Evolutionary conservation across 2,113 vertebrate species (phyloP).

Genomic region (Laterallus jamaicensis): DNA sequence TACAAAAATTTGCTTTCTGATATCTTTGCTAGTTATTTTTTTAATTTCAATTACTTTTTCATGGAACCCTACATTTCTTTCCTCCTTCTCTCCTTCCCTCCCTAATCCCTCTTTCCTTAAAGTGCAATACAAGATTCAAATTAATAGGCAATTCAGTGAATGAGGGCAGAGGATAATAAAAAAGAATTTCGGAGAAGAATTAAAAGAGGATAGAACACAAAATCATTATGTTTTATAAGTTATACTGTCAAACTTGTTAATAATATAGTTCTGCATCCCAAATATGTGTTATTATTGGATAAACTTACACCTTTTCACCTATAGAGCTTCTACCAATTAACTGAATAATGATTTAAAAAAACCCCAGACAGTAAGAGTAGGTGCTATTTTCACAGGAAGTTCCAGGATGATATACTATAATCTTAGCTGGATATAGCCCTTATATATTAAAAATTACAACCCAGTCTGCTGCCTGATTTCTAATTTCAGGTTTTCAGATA

Average conservation of each 20-base stretch:
- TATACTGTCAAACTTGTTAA: not conserved
- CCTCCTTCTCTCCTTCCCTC: not conserved
- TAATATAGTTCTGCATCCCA: not conserved
- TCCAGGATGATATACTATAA: not conserved
- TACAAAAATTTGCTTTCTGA: not conserved
- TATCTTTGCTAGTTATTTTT: not conserved
- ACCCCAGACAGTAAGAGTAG: not conserved
- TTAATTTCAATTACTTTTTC: not conserved
- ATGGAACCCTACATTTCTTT: not conserved
- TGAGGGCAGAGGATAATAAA: not conserved
- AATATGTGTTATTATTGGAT: not conserved
- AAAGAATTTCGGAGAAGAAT: not conserved
- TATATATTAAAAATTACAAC: not conserved
- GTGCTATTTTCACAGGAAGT: not conserved
- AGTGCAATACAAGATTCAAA: not conserved
- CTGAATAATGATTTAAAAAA: not conserved
- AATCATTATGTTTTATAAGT: not conserved
- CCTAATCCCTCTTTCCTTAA: not conserved
- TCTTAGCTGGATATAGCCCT: not conserved
- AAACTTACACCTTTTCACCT: not conserved
- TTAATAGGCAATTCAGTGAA: not conserved
- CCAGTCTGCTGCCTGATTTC: not conserved
- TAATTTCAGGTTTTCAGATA: not conserved
- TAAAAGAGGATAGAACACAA: not conserved
- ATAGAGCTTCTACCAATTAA: not conserved